Evolutionary conservation across 2,113 vertebrate genomes (phyloP).

Genomic region (Tragelaphus imberbis): DNA sequence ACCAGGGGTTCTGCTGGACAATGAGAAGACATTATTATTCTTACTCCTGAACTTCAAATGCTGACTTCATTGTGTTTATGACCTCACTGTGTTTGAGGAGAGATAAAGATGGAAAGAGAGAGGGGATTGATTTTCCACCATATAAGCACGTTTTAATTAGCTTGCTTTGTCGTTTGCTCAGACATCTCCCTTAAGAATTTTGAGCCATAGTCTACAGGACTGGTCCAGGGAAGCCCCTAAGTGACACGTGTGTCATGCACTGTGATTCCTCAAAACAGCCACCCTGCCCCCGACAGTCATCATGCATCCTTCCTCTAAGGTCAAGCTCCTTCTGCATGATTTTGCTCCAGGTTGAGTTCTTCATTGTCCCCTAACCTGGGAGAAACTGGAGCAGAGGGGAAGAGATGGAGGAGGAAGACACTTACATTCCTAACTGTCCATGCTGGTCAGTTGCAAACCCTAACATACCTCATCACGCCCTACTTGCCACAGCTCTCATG

Average conservation of each 20-base stretch:
- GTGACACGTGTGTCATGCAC: neutral
- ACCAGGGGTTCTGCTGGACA: neutral
- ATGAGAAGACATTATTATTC: neutral
- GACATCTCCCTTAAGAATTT: neutral
- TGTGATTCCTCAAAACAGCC: neutral
- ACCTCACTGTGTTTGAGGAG: neutral
- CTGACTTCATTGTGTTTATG: neutral
- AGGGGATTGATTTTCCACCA: neutral
- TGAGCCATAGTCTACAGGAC: neutral
- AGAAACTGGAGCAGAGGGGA: neutral
- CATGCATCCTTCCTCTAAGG: neutral
- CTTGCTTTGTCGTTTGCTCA: neutral
- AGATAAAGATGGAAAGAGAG: neutral
- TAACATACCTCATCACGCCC: fast-evolving
- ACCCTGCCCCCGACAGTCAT: neutral
- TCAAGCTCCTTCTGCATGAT: neutral
- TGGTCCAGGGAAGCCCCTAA: neutral
- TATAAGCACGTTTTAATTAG: neutral
- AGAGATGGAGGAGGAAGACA: fast-evolving
- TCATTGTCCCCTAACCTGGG: neutral
- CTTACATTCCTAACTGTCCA: neutral
- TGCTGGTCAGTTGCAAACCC: neutral
- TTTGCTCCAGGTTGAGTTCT: neutral
- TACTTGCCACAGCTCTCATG: neutral
- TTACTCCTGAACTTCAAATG: neutral